A percentile compares a stretch with the other conserved stretches of the same genome.
These are phyloP conservation scores for Coracopsis vasa DNA, from an alignment of 2,113 vertebrate genomes.

Conservation along the genomic window DNA sequence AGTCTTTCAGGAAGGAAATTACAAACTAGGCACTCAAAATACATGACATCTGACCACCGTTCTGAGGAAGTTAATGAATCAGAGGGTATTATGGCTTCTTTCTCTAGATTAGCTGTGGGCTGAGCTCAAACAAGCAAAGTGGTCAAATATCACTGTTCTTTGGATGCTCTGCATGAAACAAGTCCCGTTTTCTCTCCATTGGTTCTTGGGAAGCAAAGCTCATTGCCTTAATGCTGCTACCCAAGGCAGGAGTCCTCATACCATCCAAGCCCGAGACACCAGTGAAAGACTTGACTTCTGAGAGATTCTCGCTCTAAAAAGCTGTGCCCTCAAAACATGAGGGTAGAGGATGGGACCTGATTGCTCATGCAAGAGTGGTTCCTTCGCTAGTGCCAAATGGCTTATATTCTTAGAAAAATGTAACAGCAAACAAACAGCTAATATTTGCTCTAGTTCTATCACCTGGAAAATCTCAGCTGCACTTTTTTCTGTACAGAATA, in stretches of 20 bases:
- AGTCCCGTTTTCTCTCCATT: background rate
- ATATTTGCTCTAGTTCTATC: background rate
- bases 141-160: background rate
- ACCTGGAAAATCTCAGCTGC: background rate
- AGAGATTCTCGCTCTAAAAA: background rate
- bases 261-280: background rate
- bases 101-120: too few species aligned
- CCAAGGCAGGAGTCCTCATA: background rate
- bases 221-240: background rate
- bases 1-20: background rate
- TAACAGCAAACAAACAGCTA: background rate
- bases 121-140: too few species aligned
- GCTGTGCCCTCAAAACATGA: background rate
- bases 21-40: background rate
- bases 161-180: background rate
- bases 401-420: background rate
- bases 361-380: background rate
- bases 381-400: background rate
- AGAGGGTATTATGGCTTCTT: background rate
- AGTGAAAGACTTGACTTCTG: background rate
- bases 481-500: background rate
- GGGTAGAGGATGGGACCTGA: background rate
- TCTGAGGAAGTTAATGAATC: background rate
- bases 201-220: background rate
- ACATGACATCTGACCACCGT: background rate